Evolutionary conservation across 2,113 vertebrate species (phyloP).

Genomic region (Raphicerus campestris): DNA sequence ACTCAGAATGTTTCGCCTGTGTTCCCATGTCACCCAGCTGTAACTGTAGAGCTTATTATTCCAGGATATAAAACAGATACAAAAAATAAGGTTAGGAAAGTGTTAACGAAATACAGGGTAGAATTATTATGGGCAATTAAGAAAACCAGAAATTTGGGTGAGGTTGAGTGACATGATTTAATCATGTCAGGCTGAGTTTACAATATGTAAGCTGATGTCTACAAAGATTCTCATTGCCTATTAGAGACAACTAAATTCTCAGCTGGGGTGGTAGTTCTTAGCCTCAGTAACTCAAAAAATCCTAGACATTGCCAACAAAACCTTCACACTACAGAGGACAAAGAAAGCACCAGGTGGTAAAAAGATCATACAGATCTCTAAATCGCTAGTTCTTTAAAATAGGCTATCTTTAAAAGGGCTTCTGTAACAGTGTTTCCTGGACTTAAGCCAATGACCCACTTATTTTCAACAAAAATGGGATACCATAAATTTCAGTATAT

Average conservation of each 20-base stretch:
- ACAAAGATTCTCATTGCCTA: not conserved
- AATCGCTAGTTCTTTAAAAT: constrained; percentile 24
- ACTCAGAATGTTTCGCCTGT: not conserved
- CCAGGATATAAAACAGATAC: not conserved
- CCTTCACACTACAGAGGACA: not conserved
- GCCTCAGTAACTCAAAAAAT: constrained; percentile 1
- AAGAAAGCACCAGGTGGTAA: not conserved
- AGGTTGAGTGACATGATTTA: not conserved
- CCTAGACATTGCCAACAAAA: not conserved
- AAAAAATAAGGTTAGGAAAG: not conserved
- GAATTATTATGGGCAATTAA: not conserved
- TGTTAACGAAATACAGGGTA: not conserved
- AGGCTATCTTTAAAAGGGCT: not conserved
- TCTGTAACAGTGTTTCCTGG: not conserved
- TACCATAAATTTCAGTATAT: not conserved
- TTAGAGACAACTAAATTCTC: not conserved
- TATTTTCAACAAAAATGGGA: not conserved
- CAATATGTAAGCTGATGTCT: not conserved
- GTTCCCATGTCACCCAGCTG: not conserved
- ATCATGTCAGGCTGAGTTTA: not conserved
- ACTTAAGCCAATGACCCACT: constrained; percentile 20
- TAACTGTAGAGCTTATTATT: not conserved
- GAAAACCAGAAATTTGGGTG: not conserved
- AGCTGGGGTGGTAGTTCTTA: not conserved
- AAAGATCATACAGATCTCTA: not conserved